Evolutionary conservation across 1,140 invertebrate genomes (phyloP), one percentile per base, ranked within the genome.

Genomic region (Cherax quadricarinatus): DNA sequence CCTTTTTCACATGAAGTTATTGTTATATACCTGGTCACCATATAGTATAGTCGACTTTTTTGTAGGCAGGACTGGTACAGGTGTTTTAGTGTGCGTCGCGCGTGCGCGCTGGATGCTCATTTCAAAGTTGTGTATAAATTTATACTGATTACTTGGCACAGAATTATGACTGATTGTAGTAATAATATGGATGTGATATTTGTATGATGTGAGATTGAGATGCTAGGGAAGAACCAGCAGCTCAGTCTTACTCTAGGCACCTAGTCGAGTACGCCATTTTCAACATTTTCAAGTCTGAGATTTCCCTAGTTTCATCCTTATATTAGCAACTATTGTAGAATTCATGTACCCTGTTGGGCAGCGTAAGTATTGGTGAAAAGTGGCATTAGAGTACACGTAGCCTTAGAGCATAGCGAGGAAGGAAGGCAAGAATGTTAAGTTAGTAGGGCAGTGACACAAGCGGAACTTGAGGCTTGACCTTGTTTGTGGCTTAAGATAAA

Each of bases 311-410:
- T 91, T 91, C 85, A 60, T 93, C 75, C 78, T 80, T 66, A 85
- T 89, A 86, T 93, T 89, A 89, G 87, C 86, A 85, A 93, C 88
- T 89, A 93, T 93, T 91, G 93, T 93, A 93, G 94, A 94, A 89
- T 95, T 94, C 94, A 96, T 96, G 95, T 95, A 95, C 94, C 95
- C 95, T 89, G 95, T 95, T 95, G 95, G 95, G 93, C 95, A 95
- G 94, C 94, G 95, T 96, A 94, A 96, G 95, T 95, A 94, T 82
- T 30, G 1, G 57, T 75, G 24, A 62, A 30, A 53, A 57, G 78
- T 60, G 3, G 10, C 78, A 62, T 60, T 88, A 16, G 62, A 16
- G 21, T 57, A 24, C 57, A 24, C 30, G 86, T 88, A 81, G 75
- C 86, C 75, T 80, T 88, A 80, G 78, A 79, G 7, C 24, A 30